Evolutionary conservation across 2,797 vertebrate genomes (phyloP), one percentile per base, ranked within the genome.

Genomic region (Tokudaia tokunoshimensis): DNA sequence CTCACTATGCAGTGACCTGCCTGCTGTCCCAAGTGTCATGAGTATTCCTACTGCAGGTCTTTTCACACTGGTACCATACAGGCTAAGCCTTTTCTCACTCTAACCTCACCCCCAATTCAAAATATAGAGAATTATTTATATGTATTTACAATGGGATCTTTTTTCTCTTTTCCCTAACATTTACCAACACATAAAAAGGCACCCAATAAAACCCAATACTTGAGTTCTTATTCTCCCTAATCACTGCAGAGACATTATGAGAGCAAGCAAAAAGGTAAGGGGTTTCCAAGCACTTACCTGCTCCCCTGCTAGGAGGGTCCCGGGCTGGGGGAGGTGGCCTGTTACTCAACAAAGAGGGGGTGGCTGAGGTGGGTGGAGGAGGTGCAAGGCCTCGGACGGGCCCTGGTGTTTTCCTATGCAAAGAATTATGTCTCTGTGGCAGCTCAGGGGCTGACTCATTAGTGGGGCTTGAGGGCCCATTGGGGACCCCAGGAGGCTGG

Each of bases 391-490:
- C 99, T 98, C 99, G 98, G 83, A 97, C 86, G 0, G 98, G 98
- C 7, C 98, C 98, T 0, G 99, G 92, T 0, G 98, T 98, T 96
- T 99, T 99, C 98, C 99, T 99, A 98, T 99, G 99, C 97, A 99
- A 99, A 24, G 99, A 99, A 98, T 99, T 99, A 97, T 99, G 99
- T 98, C 99, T 99, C 99, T 99, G 99, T 1, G 99, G 99, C 93
- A 99, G 99, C 98, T 99, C 99, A 0, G 99, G 99, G 75, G 99
- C 99, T 0, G 98, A 98, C 14, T 98, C 98, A 0, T 98, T 98
- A 83, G 98, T 96, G 72, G 99, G 98, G 81, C 99, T 99, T 74
- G 99, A 98, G 1, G 99, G 99, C 89, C 99, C 99, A 8, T 99
- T 99, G 98, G 99, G 98, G 93, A 99, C 96, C 8, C 98, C 91